Evolutionary conservation across 2,113 vertebrate genomes (phyloP), one percentile per base, ranked within the genome.

Genomic region (Sander vitreus): DNA sequence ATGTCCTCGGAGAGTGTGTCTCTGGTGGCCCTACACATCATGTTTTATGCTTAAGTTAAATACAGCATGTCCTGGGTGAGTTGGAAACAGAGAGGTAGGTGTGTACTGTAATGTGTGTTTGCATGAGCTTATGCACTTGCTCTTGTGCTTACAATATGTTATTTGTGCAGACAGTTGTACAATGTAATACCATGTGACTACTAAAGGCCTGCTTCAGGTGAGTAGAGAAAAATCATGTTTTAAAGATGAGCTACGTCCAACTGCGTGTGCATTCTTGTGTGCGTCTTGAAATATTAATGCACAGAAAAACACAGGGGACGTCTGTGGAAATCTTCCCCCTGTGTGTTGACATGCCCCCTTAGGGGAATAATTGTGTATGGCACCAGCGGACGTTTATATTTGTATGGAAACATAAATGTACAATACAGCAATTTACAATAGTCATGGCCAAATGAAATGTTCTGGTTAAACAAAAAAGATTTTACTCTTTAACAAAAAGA

Each of bases 41-140:
- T 89, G 83, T 88, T 89, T 88, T 77, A 90, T 89, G 76, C 78
- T 83, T 47, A 50, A 82, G 59, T 81, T 73, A 79, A 85, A 88
- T 47, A 65, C 73, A 73, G 43, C 19, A 71, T 80, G 79, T 88
- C 55, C 60, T 75, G 68, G 10, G 47, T 65, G 60, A 68, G 78
- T 57, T 51, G 63, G 59, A 69, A 62, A 72, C 65, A 30, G 33
- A 74, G 62, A 67, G 21, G 53, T 54, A 64, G 43, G 45, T 74
- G 48, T 66, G 9, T 6, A 16, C 21, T 73, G 50, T 64, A 5
- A 9, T 39, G 64, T 53, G 9, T 21, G 19, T 55, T 59, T 64
- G 72, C 39, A 3, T 60, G 76, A 45, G 27, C 27, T 23, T 43
- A 25, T 16, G 18, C 30, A 67, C 25, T 72, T 76, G 65, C 14